These are phyloP conservation scores for Peucedramus taeniatus DNA, from an alignment of 2,113 vertebrate species.

Conservation along the genomic window DNA sequence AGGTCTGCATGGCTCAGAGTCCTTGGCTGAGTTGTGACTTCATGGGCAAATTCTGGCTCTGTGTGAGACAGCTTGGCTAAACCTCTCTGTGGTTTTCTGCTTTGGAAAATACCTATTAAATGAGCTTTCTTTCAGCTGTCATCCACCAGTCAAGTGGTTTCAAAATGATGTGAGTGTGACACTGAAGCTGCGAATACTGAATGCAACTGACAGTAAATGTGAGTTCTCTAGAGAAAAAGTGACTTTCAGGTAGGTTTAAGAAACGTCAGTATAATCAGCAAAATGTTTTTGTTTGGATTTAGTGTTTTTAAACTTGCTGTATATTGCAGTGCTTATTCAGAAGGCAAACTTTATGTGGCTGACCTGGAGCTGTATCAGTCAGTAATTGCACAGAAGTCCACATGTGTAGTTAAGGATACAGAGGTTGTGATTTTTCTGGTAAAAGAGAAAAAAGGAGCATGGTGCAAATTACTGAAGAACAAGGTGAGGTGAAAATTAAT, in stretches of 20 bases:
- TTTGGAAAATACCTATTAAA: background rate
- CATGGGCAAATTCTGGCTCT: background rate
- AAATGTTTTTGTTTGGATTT: background rate
- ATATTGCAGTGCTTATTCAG: slow-evolving; percentile 65
- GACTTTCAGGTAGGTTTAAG: slow-evolving; percentile 72
- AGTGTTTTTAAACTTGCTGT: background rate
- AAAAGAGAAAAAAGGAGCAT: slow-evolving; percentile 57
- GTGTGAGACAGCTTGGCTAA: background rate
- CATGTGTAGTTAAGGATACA: slow-evolving; percentile 21
- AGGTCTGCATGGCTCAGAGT: background rate
- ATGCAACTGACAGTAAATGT: slow-evolving; percentile 48
- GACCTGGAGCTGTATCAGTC: slow-evolving; percentile 64
- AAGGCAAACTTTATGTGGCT: slow-evolving; percentile 67
- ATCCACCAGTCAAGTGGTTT: slow-evolving; percentile 77
- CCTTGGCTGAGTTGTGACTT: background rate
- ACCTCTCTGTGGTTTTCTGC: background rate
- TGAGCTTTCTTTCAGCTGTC: slow-evolving; percentile 49
- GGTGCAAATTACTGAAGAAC: slow-evolving; percentile 64
- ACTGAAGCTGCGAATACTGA: slow-evolving; percentile 59
- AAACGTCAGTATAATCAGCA: background rate
- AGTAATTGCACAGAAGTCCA: slow-evolving; percentile 57
- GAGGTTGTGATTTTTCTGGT: slow-evolving; percentile 61
- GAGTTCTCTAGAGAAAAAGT: slow-evolving; percentile 67
- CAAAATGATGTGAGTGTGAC: slow-evolving; percentile 65
- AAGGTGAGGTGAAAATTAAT: slow-evolving; percentile 49